Conservation (phyloP, 2,797 vertebrate species). For the Pteropus rufus region DNA sequence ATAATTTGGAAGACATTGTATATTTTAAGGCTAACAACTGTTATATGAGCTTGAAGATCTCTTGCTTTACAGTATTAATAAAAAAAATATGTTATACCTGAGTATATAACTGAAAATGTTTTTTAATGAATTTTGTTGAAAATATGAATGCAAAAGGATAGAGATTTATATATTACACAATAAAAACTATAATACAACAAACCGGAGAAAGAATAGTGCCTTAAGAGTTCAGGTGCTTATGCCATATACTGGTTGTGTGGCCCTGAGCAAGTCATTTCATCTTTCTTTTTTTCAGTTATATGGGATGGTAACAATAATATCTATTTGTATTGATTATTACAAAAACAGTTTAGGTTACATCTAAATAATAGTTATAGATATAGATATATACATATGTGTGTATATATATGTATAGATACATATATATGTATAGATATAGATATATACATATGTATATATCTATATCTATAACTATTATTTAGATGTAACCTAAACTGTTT, state of each 20-base stretch:
- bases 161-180: neutral
- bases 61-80: constrained; percentile 8
- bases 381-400: too few species aligned
- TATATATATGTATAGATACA: too few species aligned
- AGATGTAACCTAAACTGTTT: too few species aligned
- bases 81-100: constrained; percentile 40
- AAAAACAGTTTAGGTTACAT: neutral
- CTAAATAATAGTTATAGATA: neutral
- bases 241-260: neutral
- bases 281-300: neutral
- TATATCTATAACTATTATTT: too few species aligned
- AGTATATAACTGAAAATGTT: neutral
- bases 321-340: neutral
- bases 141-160: neutral
- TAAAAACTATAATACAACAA: neutral
- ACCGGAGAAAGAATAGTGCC: neutral
- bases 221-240: neutral
- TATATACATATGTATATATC: too few species aligned
- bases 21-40: constrained; percentile 65
- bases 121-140: neutral
- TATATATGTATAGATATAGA: too few species aligned
- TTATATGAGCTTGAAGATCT: constrained; percentile 38
- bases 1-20: constrained; percentile 78
- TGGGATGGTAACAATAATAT: neutral
- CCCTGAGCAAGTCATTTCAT: neutral